These are phyloP conservation scores for Cheilosia pagana DNA, from an alignment of 2,888 invertebrate genomes.

Conservation along the genomic window DNA sequence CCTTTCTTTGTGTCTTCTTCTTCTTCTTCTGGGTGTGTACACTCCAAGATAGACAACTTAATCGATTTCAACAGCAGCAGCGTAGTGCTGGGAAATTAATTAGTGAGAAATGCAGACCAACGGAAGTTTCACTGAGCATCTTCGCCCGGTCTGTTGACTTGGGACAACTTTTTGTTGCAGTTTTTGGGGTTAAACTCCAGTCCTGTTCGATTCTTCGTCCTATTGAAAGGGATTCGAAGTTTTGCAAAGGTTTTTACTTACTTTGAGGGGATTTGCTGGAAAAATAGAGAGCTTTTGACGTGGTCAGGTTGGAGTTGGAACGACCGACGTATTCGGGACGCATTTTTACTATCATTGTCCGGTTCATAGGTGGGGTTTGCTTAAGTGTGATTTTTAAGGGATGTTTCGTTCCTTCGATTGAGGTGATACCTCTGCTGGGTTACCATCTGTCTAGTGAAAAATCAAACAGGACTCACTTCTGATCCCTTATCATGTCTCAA, in stretches of 20 bases:
- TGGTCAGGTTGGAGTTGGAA: neutral
- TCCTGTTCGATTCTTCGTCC: slow-evolving; percentile 34
- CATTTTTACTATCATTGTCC: neutral
- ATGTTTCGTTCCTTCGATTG: no score
- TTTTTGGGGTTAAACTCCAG: slow-evolving; percentile 61
- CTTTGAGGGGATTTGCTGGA: slow-evolving; percentile 22
- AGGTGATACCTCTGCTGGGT: no score
- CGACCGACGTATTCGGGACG: slow-evolving; percentile 38
- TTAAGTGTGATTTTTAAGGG: no score
- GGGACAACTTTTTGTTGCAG: slow-evolving; percentile 56
- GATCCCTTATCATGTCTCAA: no score
- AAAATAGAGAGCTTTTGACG: neutral
- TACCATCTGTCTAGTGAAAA: no score
- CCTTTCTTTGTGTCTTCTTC: neutral
- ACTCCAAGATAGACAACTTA: slow-evolving; percentile 61
- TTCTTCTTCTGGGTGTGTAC: no score
- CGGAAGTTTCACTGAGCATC: slow-evolving; percentile 37
- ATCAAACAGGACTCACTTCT: no score
- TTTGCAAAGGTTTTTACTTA: slow-evolving; percentile 44
- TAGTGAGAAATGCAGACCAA: slow-evolving; percentile 74
- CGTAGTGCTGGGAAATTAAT: slow-evolving; percentile 71
- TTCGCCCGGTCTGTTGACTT: slow-evolving; percentile 17
- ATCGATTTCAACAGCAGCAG: slow-evolving; percentile 62
- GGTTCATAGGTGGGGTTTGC: neutral
- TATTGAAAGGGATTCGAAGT: slow-evolving; percentile 60